Conservation (phyloP, 2,113 vertebrate species). For the Crypturellus undulatus region DNA sequence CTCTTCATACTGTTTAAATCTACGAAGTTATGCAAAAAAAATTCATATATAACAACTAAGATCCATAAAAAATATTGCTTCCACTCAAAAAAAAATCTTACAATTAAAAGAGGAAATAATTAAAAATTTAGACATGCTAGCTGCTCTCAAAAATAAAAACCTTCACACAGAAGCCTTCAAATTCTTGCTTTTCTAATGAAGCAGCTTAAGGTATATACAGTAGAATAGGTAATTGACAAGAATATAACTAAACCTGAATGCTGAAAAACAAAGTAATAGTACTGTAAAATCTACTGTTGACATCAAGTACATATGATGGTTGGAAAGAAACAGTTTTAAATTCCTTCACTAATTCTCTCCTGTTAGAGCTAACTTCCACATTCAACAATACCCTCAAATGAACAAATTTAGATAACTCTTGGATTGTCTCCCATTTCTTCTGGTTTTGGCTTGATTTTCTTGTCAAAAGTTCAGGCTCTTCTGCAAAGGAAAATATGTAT, state of each 20-base stretch:
- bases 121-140: not conserved
- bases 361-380: not conserved
- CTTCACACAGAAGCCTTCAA: not conserved
- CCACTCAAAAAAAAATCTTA: not conserved
- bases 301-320: not conserved
- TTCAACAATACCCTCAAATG: not conserved
- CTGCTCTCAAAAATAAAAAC: not conserved
- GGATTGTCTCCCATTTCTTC: not conserved
- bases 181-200: not conserved
- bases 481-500: not conserved
- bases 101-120: not conserved
- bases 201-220: not conserved
- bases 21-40: not conserved
- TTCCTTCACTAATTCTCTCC: not conserved
- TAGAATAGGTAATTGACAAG: not conserved
- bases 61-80: not conserved
- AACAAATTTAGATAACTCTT: not conserved
- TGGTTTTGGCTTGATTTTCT: not conserved
- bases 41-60: not conserved
- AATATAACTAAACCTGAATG: not conserved
- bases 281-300: not conserved
- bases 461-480: not conserved
- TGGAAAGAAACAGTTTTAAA: not conserved
- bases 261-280: not conserved
- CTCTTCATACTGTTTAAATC: not conserved